A percentile compares a stretch with the other conserved stretches of the same genome.
phyloP scores from a whole-genome alignment of 1,140 invertebrate species.

The Chrysomallon squamiferum region DNA sequence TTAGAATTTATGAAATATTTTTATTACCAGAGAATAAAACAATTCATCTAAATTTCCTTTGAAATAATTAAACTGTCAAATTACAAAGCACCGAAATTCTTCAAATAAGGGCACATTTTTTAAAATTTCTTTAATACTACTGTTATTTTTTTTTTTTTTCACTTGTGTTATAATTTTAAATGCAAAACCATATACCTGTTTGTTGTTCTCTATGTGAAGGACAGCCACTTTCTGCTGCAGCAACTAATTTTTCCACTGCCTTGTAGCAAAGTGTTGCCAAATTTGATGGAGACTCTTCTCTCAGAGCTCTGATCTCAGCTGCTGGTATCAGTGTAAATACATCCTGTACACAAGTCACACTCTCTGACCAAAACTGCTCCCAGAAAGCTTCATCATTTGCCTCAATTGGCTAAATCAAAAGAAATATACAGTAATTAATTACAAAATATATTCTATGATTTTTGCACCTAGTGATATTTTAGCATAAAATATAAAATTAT shows the following conservation, averaged over 20 bases:
- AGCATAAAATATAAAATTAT: no score
- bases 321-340: constrained; percentile 96
- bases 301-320: constrained; percentile 81
- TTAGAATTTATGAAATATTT: no score
- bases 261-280: constrained; percentile 98
- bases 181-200: constrained; percentile 71
- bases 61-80: no score
- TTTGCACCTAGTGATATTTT: no score
- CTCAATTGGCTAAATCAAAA: constrained; percentile 78
- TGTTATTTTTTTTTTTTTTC: not conserved
- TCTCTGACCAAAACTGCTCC: constrained; percentile 99
- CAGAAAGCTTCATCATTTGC: constrained; percentile 93
- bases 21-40: no score
- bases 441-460: no score
- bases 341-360: constrained; percentile 92
- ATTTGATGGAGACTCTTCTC: constrained; percentile 98
- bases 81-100: no score
- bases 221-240: constrained; percentile 91
- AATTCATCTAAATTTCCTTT: no score
- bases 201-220: constrained; percentile 93
- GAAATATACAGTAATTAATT: no score
- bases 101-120: not conserved
- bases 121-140: not conserved
- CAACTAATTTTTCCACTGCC: constrained; percentile 94
- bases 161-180: no score